These are phyloP conservation scores for Hippocampus guttulatus DNA, from an alignment of 2,113 vertebrate species.

Conservation along the genomic window DNA sequence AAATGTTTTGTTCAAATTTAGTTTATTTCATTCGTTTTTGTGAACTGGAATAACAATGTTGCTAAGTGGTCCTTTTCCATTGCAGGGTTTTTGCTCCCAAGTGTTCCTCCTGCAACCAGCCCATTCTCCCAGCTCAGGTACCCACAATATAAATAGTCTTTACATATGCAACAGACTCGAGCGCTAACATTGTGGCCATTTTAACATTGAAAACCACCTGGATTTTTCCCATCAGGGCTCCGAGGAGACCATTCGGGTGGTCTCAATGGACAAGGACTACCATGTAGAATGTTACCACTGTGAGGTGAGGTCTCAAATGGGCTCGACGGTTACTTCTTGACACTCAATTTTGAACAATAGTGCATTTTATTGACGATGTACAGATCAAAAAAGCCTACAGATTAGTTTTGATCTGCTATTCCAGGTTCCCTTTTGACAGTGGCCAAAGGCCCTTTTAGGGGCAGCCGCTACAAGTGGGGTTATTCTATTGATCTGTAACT, in stretches of 20 bases:
- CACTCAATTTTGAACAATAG: too few species aligned
- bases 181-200: background rate
- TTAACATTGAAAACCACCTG: background rate
- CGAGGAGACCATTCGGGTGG: slow-evolving; percentile 93
- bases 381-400: too few species aligned
- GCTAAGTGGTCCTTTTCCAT: slow-evolving; percentile 13
- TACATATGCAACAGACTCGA: background rate
- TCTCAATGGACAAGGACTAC: slow-evolving; percentile 99
- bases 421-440: background rate
- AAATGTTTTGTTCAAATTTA: background rate
- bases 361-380: too few species aligned
- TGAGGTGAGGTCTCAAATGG: slow-evolving; percentile 76
- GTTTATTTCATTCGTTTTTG: background rate
- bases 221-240: slow-evolving; percentile 78
- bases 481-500: background rate
- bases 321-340: too few species aligned
- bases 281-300: slow-evolving; percentile 98
- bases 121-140: slow-evolving; percentile 97
- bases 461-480: too few species aligned
- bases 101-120: slow-evolving; percentile 93
- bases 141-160: background rate
- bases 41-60: background rate
- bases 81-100: slow-evolving; percentile 95
- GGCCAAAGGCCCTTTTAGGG: background rate
- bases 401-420: background rate